Evolutionary conservation across 2,888 invertebrate genomes (phyloP).

Genomic region (Escarpia spicata): DNA sequence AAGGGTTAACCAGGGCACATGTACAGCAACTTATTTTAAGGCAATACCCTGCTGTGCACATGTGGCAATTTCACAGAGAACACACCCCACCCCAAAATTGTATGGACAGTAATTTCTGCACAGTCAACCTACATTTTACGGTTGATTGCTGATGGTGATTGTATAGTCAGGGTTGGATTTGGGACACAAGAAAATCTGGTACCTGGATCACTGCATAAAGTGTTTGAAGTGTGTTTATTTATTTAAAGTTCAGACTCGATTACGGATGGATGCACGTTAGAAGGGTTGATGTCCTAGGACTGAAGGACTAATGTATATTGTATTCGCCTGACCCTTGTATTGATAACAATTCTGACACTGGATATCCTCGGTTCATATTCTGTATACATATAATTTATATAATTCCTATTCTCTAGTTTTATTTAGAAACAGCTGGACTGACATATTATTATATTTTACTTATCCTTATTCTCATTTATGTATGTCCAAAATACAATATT

Average conservation of each 20-base stretch:
- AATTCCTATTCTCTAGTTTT: neutral
- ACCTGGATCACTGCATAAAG: neutral
- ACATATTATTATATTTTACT: neutral
- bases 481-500: neutral
- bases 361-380: neutral
- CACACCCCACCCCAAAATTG: neutral
- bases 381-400: too few species aligned
- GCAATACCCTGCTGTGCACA: neutral
- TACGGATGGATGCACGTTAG: too few species aligned
- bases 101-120: neutral
- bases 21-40: neutral
- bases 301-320: neutral
- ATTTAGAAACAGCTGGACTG: neutral
- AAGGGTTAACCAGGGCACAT: too few species aligned
- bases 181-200: neutral
- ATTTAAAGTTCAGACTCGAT: too few species aligned
- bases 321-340: neutral
- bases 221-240: neutral
- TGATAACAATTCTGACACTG: neutral
- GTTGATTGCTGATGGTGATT: neutral
- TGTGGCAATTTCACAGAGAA: neutral
- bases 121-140: neutral
- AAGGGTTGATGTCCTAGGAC: too few species aligned
- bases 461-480: neutral
- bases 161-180: neutral